Base-by-base conservation (phyloP, 92 coral and sea anemone species). In the Nematostella vectensis region DNA sequence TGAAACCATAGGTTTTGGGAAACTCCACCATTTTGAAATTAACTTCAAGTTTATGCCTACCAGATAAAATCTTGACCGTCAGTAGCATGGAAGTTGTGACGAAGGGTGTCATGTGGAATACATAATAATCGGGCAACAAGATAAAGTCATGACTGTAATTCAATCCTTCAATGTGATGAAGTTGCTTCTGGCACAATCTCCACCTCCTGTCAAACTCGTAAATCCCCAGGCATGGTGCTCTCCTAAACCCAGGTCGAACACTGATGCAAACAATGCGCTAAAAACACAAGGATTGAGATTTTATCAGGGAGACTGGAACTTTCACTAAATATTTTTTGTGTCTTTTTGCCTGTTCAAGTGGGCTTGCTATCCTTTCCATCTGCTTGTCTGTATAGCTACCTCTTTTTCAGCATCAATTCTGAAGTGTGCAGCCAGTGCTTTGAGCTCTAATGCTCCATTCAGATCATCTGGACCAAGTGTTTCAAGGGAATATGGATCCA, bases 61-160 rank as follows among this genome's bases (percentile, higher is more conserved):
- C 88, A 15, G 76, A 29, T 22, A 75, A 19, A 28, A 85, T 75
- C 68, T 76, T 85, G 9, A 69, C 17, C 39, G 59, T 31, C 3
- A 55, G 27, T 66, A 66, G 68, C 74, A 62, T 50, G 0, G 84
- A 50, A 23, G 59, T 30, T 50, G 62, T 81, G 27, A 81, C 95
- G 71, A 85, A 85, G 10, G 95, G 95, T 1, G 95, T 81, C 61
- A 85, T 80, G 60, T 85, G 95, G 52, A 85, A 85, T 9, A 85
- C 27, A 25, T 75, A 85, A 57, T 81, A 85, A 43, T 85, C 81
- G 6, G 88, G 88, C 17, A 85, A 47, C 36, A 85, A 67, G 30
- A 85, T 43, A 65, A 85, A 85, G 69, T 85, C 95, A 19, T 85
- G 95, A 2, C 69, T 88, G 27, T 80, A 85, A 59, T 85, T 85